Conservation (phyloP, 2,797 vertebrate species). For the Enteromius radiatus region DNA sequence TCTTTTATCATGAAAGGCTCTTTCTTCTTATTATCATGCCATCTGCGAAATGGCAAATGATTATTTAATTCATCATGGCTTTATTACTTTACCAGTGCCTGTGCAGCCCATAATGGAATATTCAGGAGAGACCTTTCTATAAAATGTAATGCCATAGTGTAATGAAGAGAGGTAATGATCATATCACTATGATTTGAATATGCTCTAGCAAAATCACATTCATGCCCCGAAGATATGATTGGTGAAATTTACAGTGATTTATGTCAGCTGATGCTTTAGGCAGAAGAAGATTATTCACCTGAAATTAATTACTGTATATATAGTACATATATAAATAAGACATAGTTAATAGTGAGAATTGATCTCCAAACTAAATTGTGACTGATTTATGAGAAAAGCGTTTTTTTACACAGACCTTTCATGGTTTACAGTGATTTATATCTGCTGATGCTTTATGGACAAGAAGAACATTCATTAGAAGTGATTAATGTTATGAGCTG, state of each 20-base stretch:
- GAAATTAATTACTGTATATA: neutral
- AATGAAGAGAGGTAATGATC: slow-evolving; percentile 2
- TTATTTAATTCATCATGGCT: slow-evolving; percentile 16
- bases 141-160: neutral
- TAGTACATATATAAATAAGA: neutral
- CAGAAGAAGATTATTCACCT: neutral
- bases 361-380: too few species aligned
- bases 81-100: neutral
- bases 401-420: neutral
- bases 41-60: neutral
- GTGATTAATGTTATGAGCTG: too few species aligned
- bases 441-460: neutral
- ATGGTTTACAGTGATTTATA: neutral
- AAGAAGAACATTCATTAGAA: neutral
- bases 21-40: neutral
- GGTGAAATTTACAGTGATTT: neutral
- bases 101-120: neutral
- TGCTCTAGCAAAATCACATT: neutral
- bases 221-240: neutral
- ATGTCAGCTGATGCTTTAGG: neutral
- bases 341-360: too few species aligned
- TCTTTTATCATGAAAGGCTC: slow-evolving; percentile 9
- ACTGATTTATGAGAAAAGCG: neutral
- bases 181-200: neutral
- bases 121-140: neutral